Evolutionary conservation across 2,113 vertebrate genomes (phyloP).

Genomic region (Cinclus cinclus): DNA sequence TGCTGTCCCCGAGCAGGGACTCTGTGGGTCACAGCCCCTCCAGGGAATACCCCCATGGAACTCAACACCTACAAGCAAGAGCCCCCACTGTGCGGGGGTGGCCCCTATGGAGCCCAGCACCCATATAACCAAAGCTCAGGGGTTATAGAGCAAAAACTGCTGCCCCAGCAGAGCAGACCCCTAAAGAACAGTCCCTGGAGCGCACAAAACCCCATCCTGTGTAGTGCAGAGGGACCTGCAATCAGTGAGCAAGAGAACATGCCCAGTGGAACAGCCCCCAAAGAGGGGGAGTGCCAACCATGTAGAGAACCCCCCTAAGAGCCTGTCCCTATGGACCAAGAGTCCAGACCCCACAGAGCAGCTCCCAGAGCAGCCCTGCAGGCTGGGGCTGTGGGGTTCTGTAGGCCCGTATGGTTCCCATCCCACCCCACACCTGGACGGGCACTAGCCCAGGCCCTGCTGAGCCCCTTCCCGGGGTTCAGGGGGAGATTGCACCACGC

Average conservation of each 20-base stretch:
- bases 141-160: fast-evolving
- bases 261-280: background rate
- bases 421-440: background rate
- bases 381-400: background rate
- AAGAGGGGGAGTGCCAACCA: background rate
- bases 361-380: background rate
- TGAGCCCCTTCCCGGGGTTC: background rate
- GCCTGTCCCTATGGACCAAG: background rate
- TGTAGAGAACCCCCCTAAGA: background rate
- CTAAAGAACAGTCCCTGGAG: background rate
- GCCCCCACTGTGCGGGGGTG: background rate
- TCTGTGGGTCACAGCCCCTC: background rate
- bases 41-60: background rate
- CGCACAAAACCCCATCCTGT: background rate
- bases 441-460: background rate
- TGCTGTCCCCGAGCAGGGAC: background rate
- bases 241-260: background rate
- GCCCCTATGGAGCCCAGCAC: background rate
- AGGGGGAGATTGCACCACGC: fast-evolving
- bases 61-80: background rate
- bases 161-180: background rate
- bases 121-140: fast-evolving
- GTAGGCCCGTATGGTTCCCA: fast-evolving
- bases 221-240: background rate
- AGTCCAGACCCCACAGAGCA: background rate